phyloP scores from a whole-genome alignment of 1,140 invertebrate genomes.

The Diachasma alloeum region DNA sequence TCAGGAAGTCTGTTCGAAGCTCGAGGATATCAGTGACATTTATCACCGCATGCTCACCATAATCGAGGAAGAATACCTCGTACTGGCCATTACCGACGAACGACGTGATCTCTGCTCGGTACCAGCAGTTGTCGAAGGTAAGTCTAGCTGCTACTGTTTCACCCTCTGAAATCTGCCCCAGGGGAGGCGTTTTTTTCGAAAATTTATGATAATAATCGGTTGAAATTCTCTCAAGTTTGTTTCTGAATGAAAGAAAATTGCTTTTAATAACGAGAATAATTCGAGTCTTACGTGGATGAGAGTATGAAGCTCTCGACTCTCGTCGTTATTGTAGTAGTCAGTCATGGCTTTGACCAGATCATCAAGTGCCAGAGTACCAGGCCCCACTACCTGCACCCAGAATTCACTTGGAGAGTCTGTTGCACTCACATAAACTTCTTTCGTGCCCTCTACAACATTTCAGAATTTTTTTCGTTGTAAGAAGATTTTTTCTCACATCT shows the following conservation, averaged over 20 bases:
- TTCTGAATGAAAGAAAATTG: background rate
- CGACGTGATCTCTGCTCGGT: constrained; percentile 66
- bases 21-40: constrained; percentile 71
- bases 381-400: constrained; percentile 83
- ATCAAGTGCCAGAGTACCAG: constrained; percentile 76
- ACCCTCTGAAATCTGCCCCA: constrained; percentile 68
- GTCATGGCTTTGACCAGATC: constrained; percentile 80
- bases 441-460: constrained; percentile 61
- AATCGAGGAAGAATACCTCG: constrained; percentile 81
- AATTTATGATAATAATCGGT: background rate
- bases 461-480: no score
- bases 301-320: constrained; percentile 70
- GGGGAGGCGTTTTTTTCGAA: background rate
- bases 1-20: constrained; percentile 77
- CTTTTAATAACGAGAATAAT: no score
- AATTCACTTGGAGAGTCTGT: constrained; percentile 80
- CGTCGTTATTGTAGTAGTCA: constrained; percentile 73
- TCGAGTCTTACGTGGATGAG: constrained; percentile 55
- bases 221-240: background rate
- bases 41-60: constrained; percentile 77
- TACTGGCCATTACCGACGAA: constrained; percentile 63
- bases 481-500: no score
- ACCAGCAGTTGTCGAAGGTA: constrained; percentile 79
- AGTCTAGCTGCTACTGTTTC: constrained; percentile 83
- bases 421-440: constrained; percentile 85